phyloP scores from a whole-genome alignment of 2,797 vertebrate species.

The Microctenopoma stevenorrisi region DNA sequence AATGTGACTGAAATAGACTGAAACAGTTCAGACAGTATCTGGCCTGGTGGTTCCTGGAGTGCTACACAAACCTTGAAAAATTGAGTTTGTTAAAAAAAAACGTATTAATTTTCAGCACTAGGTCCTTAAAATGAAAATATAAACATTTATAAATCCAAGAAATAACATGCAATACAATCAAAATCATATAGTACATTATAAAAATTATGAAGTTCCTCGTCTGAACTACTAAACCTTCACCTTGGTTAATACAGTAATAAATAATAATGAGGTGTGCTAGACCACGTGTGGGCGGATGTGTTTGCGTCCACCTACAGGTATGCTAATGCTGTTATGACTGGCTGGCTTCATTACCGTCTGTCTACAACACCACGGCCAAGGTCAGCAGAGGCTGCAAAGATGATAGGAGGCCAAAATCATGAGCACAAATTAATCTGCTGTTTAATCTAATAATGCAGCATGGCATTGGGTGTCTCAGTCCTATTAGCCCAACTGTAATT shows the following conservation, averaged over 20 bases:
- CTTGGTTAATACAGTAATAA: slow-evolving; percentile 75
- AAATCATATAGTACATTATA: background rate
- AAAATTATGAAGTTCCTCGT: slow-evolving; percentile 53
- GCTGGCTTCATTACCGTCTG: slow-evolving; percentile 81
- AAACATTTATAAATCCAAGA: background rate
- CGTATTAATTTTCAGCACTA: background rate
- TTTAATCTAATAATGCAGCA: slow-evolving; percentile 83
- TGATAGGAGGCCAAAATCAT: slow-evolving; percentile 74
- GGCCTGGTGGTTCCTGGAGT: too few relatives aligned
- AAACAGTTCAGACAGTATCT: too few relatives aligned
- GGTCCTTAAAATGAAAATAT: background rate
- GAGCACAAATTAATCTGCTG: slow-evolving; percentile 83
- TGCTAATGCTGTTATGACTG: slow-evolving; percentile 81
- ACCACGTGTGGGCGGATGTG: slow-evolving; percentile 38
- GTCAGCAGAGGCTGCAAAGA: slow-evolving; percentile 76
- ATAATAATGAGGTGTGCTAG: slow-evolving; percentile 74
- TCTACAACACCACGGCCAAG: slow-evolving; percentile 78
- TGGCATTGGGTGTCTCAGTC: slow-evolving; percentile 75
- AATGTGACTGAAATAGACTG: too few relatives aligned
- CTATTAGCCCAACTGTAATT: slow-evolving; percentile 83
- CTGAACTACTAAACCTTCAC: slow-evolving; percentile 66
- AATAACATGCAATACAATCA: background rate
- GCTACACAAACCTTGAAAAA: background rate
- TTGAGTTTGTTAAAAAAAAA: background rate
- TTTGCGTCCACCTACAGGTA: slow-evolving; percentile 67